These are phyloP conservation scores for Dioctria linearis DNA, from an alignment of 2,888 invertebrate species.

Conservation along the genomic window DNA sequence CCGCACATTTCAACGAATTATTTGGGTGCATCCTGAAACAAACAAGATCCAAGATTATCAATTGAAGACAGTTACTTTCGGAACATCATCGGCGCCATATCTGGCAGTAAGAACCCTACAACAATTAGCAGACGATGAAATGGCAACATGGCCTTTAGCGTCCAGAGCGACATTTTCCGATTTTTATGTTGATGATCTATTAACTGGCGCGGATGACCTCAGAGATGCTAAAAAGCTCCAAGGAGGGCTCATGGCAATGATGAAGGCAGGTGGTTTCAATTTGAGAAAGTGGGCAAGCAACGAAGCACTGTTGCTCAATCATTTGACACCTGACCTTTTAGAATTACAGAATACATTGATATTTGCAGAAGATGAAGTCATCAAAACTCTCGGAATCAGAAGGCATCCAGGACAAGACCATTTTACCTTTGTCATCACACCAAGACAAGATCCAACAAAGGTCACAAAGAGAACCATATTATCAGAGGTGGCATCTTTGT, in stretches of 20 bases:
- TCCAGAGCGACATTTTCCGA: no score
- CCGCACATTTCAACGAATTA: no score
- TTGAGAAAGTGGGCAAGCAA: no score
- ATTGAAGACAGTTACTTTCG: background rate
- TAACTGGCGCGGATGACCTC: constrained; percentile 41
- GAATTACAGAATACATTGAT: background rate
- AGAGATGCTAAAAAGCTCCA: constrained; percentile 1
- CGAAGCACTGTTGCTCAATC: background rate
- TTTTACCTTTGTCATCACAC: background rate
- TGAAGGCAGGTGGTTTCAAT: no score
- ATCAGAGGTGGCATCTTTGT: background rate
- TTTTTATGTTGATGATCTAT: constrained; percentile 12
- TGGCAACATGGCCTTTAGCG: constrained; percentile 58
- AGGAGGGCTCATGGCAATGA: no score
- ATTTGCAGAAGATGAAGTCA: no score
- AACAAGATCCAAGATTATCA: constrained; percentile 44
- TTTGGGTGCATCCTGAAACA: background rate
- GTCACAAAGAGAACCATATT: no score
- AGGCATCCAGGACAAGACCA: background rate
- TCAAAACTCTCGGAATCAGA: background rate
- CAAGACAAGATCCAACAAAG: background rate
- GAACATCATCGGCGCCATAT: no score
- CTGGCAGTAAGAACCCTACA: no score
- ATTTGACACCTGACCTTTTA: background rate
- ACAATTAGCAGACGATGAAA: constrained; percentile 55